These are phyloP conservation scores for Pocillopora verrucosa DNA, from an alignment of 64 coral and sea anemone species.

Conservation along the genomic window DNA sequence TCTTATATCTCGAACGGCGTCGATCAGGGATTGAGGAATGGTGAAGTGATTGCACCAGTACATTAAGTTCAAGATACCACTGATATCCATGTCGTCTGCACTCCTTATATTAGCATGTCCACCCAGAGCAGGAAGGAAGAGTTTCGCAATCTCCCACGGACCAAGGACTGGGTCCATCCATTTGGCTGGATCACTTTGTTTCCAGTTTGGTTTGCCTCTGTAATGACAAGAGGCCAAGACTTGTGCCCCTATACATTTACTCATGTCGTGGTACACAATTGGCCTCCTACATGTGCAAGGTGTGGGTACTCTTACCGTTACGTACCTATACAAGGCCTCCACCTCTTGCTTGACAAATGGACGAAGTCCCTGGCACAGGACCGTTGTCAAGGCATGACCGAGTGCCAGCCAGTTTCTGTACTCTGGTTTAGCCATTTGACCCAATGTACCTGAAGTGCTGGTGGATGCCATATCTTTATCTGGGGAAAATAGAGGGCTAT, in stretches of 20 bases:
- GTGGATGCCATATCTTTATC: background rate
- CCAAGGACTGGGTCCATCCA: slow-evolving; percentile 11
- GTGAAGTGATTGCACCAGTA: slow-evolving; percentile 62
- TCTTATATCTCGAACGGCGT: slow-evolving; percentile 16
- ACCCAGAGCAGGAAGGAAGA: slow-evolving; percentile 54
- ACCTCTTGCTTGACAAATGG: background rate
- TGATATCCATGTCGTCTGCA: slow-evolving; percentile 34
- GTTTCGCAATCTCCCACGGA: slow-evolving; percentile 72
- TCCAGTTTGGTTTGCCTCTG: slow-evolving; percentile 7
- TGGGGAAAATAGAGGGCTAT: background rate
- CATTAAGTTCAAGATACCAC: slow-evolving; percentile 59
- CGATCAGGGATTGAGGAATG: slow-evolving; percentile 11
- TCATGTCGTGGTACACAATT: slow-evolving; percentile 22
- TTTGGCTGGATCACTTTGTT: slow-evolving; percentile 30
- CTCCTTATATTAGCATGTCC: background rate
- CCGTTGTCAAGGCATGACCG: slow-evolving; percentile 14
- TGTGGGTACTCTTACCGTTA: background rate
- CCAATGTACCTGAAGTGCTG: background rate
- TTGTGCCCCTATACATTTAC: background rate
- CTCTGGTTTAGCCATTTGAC: background rate
- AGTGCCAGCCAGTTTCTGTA: slow-evolving; percentile 30
- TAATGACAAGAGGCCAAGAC: background rate
- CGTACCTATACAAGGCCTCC: background rate
- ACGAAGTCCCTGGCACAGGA: background rate
- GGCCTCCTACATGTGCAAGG: slow-evolving; percentile 20